These are phyloP conservation scores for Gambusia holbrooki DNA, from an alignment of 2,113 vertebrate genomes.

Conservation along the genomic window DNA sequence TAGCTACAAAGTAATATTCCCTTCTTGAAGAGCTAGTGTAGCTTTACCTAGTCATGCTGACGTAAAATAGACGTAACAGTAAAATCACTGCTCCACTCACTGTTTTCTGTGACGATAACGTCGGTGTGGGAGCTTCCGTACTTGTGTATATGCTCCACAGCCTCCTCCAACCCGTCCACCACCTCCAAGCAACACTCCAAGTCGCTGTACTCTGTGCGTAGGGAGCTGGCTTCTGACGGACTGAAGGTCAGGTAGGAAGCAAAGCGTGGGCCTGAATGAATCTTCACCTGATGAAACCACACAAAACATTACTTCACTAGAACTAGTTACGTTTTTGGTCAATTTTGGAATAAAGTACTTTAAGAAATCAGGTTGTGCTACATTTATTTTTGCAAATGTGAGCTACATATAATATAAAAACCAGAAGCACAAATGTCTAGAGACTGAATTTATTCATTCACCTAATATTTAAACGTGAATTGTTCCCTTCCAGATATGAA, in stretches of 20 bases:
- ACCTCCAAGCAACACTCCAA: conserved; percentile 96
- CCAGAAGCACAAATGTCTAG: too few relatives aligned
- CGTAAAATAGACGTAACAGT: not conserved
- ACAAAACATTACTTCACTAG: not conserved
- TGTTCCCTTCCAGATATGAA: not conserved
- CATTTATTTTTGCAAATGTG: too few relatives aligned
- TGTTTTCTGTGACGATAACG: conserved; percentile 93
- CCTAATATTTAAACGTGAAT: not conserved
- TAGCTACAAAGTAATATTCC: not conserved
- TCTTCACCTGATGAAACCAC: conserved; percentile 85
- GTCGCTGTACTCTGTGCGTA: conserved; percentile 93
- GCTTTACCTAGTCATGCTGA: not conserved
- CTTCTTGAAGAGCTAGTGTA: too few relatives aligned
- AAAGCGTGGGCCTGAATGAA: conserved; percentile 93
- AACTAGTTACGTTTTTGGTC: too few relatives aligned
- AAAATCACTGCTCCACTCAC: conserved; percentile 71
- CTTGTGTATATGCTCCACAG: conserved; percentile 95
- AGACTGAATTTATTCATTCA: not conserved
- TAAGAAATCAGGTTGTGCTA: too few relatives aligned
- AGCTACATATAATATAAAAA: too few relatives aligned
- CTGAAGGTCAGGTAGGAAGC: conserved; percentile 96
- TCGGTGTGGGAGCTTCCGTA: conserved; percentile 98
- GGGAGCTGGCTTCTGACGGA: conserved; percentile 92
- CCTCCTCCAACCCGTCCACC: conserved; percentile 90
- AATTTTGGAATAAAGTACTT: not conserved